phyloP scores from a whole-genome alignment of 92 coral and sea anemone species.

The Montipora capitata region DNA sequence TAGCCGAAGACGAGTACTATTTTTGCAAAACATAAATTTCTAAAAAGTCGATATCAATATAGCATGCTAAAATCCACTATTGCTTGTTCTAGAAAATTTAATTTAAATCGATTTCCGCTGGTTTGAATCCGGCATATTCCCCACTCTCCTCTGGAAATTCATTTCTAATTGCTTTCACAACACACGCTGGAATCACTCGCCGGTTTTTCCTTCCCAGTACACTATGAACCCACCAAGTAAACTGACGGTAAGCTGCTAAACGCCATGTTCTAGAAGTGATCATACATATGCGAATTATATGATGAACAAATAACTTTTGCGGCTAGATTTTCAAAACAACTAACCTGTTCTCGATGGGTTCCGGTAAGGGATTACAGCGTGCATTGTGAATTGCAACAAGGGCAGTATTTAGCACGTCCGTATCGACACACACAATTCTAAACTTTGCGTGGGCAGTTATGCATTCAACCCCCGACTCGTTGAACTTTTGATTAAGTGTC shows the following conservation, averaged over 20 bases:
- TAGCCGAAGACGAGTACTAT: too few relatives aligned
- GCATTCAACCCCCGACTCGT: background rate
- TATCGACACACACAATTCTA: conserved; percentile 52
- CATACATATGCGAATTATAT: too few relatives aligned
- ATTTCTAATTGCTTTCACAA: conserved; percentile 22
- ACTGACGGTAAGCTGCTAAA: conserved; percentile 64
- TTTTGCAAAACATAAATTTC: too few relatives aligned
- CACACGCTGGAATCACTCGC: conserved; percentile 43
- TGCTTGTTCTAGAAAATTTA: too few relatives aligned
- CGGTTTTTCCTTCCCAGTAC: conserved; percentile 5
- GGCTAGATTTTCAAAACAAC: conserved; percentile 11
- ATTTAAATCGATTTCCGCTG: too few relatives aligned
- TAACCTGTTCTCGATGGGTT: conserved; percentile 52
- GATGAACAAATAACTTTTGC: background rate
- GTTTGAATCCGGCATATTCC: background rate
- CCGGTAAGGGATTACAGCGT: conserved; percentile 59
- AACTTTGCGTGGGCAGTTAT: conserved; percentile 50
- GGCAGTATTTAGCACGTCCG: conserved; percentile 68
- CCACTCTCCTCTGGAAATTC: conserved; percentile 31
- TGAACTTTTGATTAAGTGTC: background rate
- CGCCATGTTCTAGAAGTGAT: conserved; percentile 1
- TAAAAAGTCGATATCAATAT: too few relatives aligned
- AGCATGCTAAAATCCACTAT: too few relatives aligned
- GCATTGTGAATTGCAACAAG: conserved; percentile 54
- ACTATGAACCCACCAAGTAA: conserved; percentile 65